Percentiles rank a stretch among this genome's conserved stretches.
Evolutionary conservation across 2,797 vertebrate genomes (phyloP).

Genomic region (Brachyalestes nurse): DNA sequence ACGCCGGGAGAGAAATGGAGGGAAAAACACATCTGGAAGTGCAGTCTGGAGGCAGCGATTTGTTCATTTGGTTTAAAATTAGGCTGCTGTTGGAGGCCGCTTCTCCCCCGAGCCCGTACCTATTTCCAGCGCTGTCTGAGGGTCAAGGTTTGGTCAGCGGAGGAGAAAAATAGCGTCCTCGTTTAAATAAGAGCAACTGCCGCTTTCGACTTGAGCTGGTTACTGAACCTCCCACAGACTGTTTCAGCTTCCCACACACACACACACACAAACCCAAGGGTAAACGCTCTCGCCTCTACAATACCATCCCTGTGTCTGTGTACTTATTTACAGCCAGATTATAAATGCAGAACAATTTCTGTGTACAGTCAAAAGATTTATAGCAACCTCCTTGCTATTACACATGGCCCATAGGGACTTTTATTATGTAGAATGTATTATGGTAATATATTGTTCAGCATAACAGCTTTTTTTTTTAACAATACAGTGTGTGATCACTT

Average conservation of each 20-base stretch:
- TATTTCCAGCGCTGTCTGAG: conserved; percentile 80
- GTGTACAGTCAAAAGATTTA: too few relatives aligned
- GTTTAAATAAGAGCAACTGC: conserved; percentile 68
- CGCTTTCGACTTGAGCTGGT: conserved; percentile 27
- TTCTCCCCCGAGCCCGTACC: conserved; percentile 72
- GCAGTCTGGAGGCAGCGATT: conserved; percentile 61
- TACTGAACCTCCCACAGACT: conserved; percentile 38
- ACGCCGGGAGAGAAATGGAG: conserved; percentile 47
- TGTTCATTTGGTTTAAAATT: conserved; percentile 55
- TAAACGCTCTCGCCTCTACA: background rate
- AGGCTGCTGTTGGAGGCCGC: conserved; percentile 48
- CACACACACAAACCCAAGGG: conserved; percentile 30
- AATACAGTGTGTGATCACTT: too few relatives aligned
- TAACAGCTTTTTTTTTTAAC: too few relatives aligned
- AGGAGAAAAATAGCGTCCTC: conserved; percentile 77
- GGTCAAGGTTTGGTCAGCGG: conserved; percentile 82
- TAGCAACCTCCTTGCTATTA: too few relatives aligned
- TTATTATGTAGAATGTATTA: too few relatives aligned
- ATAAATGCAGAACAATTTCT: background rate
- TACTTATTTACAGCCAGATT: background rate
- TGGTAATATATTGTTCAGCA: too few relatives aligned
- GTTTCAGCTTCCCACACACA: conserved; percentile 2
- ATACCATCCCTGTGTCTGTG: background rate
- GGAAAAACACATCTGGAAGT: conserved; percentile 64
- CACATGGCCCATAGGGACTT: too few relatives aligned